phyloP scores from a whole-genome alignment of 2,888 invertebrate genomes.

The Tromatobia lineatoria region DNA sequence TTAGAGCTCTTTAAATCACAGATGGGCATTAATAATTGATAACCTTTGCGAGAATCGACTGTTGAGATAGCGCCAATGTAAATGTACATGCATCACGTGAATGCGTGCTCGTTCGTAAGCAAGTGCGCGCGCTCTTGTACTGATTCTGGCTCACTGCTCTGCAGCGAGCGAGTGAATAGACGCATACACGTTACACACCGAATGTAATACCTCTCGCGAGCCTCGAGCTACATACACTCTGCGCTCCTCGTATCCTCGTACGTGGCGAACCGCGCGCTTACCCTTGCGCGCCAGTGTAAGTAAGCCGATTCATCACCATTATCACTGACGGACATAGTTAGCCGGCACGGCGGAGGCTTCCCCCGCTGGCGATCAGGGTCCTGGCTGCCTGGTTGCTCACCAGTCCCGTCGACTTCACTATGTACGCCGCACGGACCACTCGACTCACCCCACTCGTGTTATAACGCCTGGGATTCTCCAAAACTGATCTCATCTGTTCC shows the following conservation, averaged over 20 bases:
- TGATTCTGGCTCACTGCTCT: constrained; percentile 23
- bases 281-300: constrained; percentile 68
- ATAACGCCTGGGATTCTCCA: constrained; percentile 28
- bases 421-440: constrained; percentile 16
- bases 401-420: constrained; percentile 51
- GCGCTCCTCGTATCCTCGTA: constrained; percentile 62
- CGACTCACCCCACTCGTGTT: constrained; percentile 27
- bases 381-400: constrained; percentile 52
- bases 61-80: background rate
- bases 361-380: constrained; percentile 68
- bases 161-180: background rate
- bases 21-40: background rate
- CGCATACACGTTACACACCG: constrained; percentile 3
- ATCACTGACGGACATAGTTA: constrained; percentile 80
- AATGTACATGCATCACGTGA: constrained; percentile 37
- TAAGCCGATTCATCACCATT: constrained; percentile 82
- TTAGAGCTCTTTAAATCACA: background rate
- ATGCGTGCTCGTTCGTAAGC: constrained; percentile 33
- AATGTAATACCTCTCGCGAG: constrained; percentile 29
- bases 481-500: constrained; percentile 46
- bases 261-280: constrained; percentile 43
- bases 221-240: constrained; percentile 58
- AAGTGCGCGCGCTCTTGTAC: constrained; percentile 27
- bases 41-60: background rate
- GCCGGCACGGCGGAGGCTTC: constrained; percentile 74